These are phyloP conservation scores for Limnephilus marmoratus DNA, from an alignment of 2,888 invertebrate species.

Conservation along the genomic window DNA sequence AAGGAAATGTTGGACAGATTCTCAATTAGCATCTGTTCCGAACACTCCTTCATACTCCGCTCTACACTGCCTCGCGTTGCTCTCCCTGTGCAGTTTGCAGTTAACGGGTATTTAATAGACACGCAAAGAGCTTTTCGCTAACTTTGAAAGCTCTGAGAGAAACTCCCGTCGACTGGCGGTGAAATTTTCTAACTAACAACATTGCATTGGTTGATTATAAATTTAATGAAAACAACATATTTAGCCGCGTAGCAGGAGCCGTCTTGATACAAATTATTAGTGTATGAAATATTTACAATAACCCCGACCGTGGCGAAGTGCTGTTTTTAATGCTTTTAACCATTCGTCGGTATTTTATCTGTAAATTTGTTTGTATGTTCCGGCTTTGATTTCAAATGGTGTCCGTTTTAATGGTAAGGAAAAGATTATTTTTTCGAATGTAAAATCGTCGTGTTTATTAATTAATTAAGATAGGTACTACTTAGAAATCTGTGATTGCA, in stretches of 20 bases:
- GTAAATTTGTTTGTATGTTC: no score
- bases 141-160: slow-evolving; percentile 15
- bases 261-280: no score
- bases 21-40: slow-evolving; percentile 12
- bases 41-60: neutral
- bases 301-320: no score
- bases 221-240: neutral
- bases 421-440: no score
- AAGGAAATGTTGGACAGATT: neutral
- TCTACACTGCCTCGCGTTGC: neutral
- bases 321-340: no score
- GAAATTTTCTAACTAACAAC: neutral
- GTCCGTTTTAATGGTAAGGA: no score
- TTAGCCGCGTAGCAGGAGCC: neutral
- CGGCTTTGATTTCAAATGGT: no score
- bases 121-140: neutral
- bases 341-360: no score
- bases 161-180: neutral
- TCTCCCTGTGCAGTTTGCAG: neutral
- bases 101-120: neutral
- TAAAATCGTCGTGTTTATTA: no score
- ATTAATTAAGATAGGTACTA: no score
- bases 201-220: neutral
- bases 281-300: no score
- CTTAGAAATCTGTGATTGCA: no score